phyloP scores from a whole-genome alignment of 2,888 invertebrate species.

The Chironomus riparius region DNA sequence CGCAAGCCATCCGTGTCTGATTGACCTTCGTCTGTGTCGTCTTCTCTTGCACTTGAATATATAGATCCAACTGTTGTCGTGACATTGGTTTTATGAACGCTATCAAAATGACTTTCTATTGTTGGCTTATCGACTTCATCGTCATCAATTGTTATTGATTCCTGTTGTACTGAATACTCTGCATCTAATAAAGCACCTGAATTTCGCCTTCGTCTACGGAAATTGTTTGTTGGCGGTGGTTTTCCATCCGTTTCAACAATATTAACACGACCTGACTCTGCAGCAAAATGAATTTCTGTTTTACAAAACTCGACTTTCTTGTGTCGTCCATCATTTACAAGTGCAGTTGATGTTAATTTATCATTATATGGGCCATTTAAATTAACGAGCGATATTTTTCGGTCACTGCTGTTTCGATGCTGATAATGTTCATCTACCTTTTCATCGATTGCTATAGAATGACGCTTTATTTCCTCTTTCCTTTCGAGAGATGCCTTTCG shows the following conservation, averaged over 20 bases:
- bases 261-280: constrained; percentile 75
- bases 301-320: constrained; percentile 81
- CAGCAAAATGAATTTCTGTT: constrained; percentile 79
- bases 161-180: constrained; percentile 32
- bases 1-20: constrained; percentile 48
- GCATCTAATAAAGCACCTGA: constrained; percentile 42
- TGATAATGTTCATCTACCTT: constrained; percentile 37
- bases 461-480: constrained; percentile 41
- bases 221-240: constrained; percentile 74
- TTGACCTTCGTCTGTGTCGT: constrained; percentile 30
- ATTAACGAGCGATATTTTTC: constrained; percentile 36
- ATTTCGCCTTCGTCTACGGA: constrained; percentile 56
- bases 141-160: constrained; percentile 18
- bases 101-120: not conserved
- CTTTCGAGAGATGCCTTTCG: not conserved
- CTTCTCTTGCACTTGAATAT: constrained; percentile 17
- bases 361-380: constrained; percentile 35
- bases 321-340: constrained; percentile 37
- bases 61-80: constrained; percentile 18
- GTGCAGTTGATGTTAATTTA: constrained; percentile 17
- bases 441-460: constrained; percentile 51
- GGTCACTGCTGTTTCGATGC: constrained; percentile 34
- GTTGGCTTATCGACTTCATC: constrained; percentile 22
- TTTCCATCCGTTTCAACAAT: constrained; percentile 83
- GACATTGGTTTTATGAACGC: not conserved